Evolutionary conservation across 2,113 vertebrate genomes (phyloP), one percentile per base, ranked within the genome.

Genomic region (Oxyruncus cristatus): DNA sequence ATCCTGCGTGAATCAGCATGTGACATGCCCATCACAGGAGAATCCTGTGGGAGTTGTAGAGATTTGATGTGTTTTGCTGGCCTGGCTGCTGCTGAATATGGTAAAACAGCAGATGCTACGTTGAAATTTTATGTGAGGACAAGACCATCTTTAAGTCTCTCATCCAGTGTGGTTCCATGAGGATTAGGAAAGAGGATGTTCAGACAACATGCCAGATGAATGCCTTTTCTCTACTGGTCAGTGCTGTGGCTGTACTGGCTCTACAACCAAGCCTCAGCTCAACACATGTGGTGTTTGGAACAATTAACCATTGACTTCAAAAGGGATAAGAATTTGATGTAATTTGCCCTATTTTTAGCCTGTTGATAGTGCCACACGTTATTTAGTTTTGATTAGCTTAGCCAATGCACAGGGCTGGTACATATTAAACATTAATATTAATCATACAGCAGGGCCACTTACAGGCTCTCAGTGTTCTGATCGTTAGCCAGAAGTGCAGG

Each of bases 401-500:
- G 52, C 47, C 59, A 71, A 52, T 65, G 52, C 56, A 86, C 33
- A 68, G 73, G 37, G 47, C 55, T 86, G 84, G 52, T 68, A 74
- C 47, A 56, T 37, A 39, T 61, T 94, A 76, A 89, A 65, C 53
- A 63, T 89, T 77, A 63, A 37, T 83, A 80, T 94, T 80, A 93
- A 71, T 88, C 92, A 72, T 61, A 55, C 13, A 83, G 67, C 67
- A 86, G 26, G 71, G 61, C 65, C 50, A 63, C 65, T 88, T 84
- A 30, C 50, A 55, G 55, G 15, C 50, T 88, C 44, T 83, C 56
- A 44, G 72, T 26, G 26, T 84, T 84, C 35, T 92, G 79, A 56
- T 90, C 42, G 30, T 65, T 24, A 89, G 68, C 85, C 92, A 94
- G 79, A 67, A 94, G 32, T 84, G 76, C 92, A 96, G 95, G 61